These are phyloP conservation scores for Podiceps cristatus DNA, from an alignment of 2,113 vertebrate species.

Conservation along the genomic window DNA sequence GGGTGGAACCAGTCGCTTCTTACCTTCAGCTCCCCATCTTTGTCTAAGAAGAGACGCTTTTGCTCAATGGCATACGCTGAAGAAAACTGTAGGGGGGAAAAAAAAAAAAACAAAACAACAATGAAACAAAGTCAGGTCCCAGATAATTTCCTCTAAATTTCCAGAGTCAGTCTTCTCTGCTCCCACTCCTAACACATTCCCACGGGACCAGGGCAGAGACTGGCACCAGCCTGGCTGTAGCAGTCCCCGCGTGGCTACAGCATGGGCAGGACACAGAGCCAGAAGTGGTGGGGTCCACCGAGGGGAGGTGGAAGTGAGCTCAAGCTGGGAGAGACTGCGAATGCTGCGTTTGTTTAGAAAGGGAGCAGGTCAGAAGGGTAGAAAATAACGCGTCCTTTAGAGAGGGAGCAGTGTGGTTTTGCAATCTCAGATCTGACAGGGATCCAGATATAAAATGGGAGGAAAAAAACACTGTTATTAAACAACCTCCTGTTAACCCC, in stretches of 20 bases:
- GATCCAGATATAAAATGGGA: neutral
- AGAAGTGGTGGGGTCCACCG: fast-evolving
- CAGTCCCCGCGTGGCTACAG: neutral
- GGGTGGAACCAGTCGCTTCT: neutral
- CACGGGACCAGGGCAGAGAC: neutral
- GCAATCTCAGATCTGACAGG: slow-evolving; percentile 11
- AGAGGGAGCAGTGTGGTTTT: neutral
- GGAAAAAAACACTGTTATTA: neutral
- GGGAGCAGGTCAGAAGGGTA: neutral
- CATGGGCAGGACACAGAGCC: neutral
- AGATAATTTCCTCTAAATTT: neutral
- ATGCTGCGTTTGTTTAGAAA: neutral
- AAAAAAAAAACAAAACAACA: neutral
- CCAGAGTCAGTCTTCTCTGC: neutral
- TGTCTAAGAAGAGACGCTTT: neutral
- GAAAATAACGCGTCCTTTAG: neutral
- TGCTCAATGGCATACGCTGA: neutral
- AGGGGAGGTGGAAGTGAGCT: neutral
- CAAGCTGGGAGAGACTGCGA: neutral
- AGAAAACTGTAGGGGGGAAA: neutral
- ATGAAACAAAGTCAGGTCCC: neutral
- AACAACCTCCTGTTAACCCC: neutral
- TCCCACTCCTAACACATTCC: neutral
- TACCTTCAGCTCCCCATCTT: slow-evolving; percentile 39
- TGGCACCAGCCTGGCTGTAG: neutral